Percentiles rank a stretch among this genome's conserved stretches.
Conservation (phyloP, 2,113 vertebrate genomes). For the Tapirus terrestris region DNA sequence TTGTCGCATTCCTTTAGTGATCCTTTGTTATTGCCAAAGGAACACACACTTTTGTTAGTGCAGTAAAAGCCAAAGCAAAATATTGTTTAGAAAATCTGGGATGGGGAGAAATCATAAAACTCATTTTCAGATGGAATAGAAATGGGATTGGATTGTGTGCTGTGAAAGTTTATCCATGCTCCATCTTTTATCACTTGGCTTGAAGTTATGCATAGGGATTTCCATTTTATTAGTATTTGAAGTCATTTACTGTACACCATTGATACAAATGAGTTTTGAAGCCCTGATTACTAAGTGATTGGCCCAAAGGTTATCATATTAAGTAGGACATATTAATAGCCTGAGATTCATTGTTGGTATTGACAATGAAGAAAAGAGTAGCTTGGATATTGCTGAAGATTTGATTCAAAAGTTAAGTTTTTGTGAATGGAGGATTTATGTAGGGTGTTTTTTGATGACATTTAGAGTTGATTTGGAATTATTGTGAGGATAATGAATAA, state of each 20-base stretch:
- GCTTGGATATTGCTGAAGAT: background rate
- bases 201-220: background rate
- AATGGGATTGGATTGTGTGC: background rate
- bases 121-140: background rate
- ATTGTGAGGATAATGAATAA: constrained; percentile 2
- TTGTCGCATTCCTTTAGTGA: background rate
- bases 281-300: background rate
- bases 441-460: background rate
- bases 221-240: constrained; percentile 9
- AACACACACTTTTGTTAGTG: background rate
- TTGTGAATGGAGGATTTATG: constrained; percentile 32
- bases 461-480: constrained; percentile 30
- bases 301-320: background rate
- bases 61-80: constrained; percentile 34
- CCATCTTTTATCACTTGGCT: background rate
- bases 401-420: constrained; percentile 20
- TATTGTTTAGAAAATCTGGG: constrained; percentile 14
- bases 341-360: background rate
- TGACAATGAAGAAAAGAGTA: background rate
- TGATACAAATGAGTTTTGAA: background rate
- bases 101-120: background rate
- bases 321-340: background rate
- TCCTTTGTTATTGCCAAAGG: background rate
- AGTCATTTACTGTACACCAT: background rate
- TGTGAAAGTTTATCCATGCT: background rate